These are phyloP conservation scores for Esperia sulphurella DNA, from an alignment of 2,888 invertebrate species.

Conservation along the genomic window DNA sequence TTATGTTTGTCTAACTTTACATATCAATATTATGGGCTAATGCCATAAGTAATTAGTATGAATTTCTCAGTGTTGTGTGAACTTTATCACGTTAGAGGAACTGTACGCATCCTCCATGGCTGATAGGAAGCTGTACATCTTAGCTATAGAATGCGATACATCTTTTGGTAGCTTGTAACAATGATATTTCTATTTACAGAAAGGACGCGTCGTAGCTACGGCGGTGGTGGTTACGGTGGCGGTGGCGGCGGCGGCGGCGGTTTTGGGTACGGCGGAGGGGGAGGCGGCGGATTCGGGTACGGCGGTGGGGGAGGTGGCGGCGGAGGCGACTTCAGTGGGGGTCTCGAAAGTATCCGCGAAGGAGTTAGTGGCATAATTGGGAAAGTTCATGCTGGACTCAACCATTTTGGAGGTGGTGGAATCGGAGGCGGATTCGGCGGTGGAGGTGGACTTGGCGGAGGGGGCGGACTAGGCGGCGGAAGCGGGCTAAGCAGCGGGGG, in stretches of 20 bases:
- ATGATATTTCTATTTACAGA: conserved; percentile 38
- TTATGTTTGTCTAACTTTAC: no score
- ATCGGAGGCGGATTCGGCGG: not conserved
- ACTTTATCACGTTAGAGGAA: no score
- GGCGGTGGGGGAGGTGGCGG: conserved; percentile 23
- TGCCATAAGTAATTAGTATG: no score
- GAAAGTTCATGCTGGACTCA: conserved; percentile 41
- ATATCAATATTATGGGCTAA: no score
- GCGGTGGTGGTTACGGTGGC: conserved; percentile 31
- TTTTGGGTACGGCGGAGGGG: conserved; percentile 26
- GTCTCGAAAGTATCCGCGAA: conserved; percentile 38
- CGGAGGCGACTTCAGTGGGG: conserved; percentile 28
- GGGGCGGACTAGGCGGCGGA: conserved; percentile 16
- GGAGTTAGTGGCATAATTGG: conserved; percentile 48
- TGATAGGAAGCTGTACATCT: no score
- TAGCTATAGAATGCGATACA: no score
- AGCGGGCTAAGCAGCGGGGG: conserved; percentile 22
- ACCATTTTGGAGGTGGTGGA: conserved; percentile 20
- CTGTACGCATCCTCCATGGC: no score
- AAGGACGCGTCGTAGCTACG: conserved; percentile 49
- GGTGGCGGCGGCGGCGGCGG: conserved; percentile 32
- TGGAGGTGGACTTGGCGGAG: conserved; percentile 10
- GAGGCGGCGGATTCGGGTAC: conserved; percentile 18
- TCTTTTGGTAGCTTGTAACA: not conserved
- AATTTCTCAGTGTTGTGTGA: no score